These are phyloP conservation scores for Adineta ricciae DNA, from an alignment of 2,888 invertebrate genomes.

Conservation along the genomic window DNA sequence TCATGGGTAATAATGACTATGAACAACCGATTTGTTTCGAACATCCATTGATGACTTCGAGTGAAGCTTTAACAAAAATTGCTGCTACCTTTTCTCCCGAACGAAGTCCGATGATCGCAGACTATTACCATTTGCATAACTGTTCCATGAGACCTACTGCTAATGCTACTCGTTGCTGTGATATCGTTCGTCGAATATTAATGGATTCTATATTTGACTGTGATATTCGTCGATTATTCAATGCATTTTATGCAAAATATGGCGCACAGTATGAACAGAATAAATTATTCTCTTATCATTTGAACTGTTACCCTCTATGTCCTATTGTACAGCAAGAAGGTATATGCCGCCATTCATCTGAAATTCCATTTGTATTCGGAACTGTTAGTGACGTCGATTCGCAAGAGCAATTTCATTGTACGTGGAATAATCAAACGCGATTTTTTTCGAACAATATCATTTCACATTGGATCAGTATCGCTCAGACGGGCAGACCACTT, in stretches of 20 bases:
- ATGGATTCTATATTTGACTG: background rate
- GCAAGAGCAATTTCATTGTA: background rate
- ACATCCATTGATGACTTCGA: too few relatives aligned
- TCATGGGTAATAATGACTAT: too few relatives aligned
- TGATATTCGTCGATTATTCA: background rate
- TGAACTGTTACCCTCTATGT: too few relatives aligned
- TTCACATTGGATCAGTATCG: background rate
- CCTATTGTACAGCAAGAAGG: too few relatives aligned
- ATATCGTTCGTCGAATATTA: background rate
- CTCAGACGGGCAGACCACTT: background rate
- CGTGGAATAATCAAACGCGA: background rate
- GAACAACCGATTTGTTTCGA: too few relatives aligned
- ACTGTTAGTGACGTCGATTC: background rate
- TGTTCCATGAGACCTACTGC: background rate
- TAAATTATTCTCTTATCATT: too few relatives aligned
- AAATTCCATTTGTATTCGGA: constrained; percentile 1
- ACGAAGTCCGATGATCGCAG: background rate
- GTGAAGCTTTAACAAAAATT: too few relatives aligned
- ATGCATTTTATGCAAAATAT: background rate
- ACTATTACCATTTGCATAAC: background rate
- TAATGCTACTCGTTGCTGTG: background rate
- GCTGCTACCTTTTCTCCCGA: too few relatives aligned
- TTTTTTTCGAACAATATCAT: background rate
- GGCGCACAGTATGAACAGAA: too few relatives aligned
- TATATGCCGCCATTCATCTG: too few relatives aligned